Conservation (phyloP, 2,797 vertebrate species). For the Danio albolineatus region DNA sequence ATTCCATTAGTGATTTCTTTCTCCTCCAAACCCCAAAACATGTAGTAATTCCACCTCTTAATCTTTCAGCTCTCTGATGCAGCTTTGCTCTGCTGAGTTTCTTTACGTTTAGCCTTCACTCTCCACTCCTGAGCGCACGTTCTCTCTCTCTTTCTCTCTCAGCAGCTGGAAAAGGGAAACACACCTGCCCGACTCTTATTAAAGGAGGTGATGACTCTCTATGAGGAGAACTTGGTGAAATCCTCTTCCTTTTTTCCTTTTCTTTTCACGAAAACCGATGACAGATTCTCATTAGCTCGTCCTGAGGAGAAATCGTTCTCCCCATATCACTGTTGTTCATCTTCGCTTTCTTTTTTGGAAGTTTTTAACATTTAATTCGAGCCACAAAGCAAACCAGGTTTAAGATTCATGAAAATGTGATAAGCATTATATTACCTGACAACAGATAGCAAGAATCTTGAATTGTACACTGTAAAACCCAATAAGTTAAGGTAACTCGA, state of each 20-base stretch:
- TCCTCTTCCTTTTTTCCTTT: slow-evolving; percentile 48
- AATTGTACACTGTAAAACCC: too few species aligned
- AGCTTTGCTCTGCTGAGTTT: slow-evolving; percentile 12
- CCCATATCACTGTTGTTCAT: slow-evolving; percentile 19
- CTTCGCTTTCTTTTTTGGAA: neutral
- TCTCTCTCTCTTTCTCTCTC: slow-evolving; percentile 43
- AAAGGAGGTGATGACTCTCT: slow-evolving; percentile 59
- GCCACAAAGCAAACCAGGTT: neutral
- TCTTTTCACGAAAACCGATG: slow-evolving; percentile 47
- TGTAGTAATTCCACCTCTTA: slow-evolving; percentile 26
- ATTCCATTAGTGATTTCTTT: slow-evolving; percentile 1
- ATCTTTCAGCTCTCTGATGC: slow-evolving; percentile 42
- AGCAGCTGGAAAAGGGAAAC: slow-evolving; percentile 73
- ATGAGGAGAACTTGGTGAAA: slow-evolving; percentile 51
- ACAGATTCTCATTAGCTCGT: slow-evolving; percentile 48
- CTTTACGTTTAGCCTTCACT: slow-evolving; percentile 53
- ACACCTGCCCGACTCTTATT: slow-evolving; percentile 70
- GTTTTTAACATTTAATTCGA: slow-evolving; percentile 24
- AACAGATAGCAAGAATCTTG: neutral
- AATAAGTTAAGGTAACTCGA: too few species aligned
- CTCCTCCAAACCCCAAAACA: neutral
- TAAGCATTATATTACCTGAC: neutral
- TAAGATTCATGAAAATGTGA: neutral
- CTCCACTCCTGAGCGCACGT: slow-evolving; percentile 32
- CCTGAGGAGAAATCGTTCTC: neutral